Conservation (phyloP, 2,113 vertebrate genomes). For the Cricetomys ansorgei region DNA sequence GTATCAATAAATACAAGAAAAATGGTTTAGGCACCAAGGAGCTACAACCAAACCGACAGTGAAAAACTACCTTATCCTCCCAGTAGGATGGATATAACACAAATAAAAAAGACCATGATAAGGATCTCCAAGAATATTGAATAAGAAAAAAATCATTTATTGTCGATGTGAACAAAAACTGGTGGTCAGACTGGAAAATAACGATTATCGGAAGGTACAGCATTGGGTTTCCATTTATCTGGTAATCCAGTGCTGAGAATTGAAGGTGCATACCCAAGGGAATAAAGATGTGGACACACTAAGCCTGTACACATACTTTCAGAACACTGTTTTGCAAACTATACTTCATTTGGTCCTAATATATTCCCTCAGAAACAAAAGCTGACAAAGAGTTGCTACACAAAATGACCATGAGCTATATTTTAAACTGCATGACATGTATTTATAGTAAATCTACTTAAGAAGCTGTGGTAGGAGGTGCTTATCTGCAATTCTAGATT, state of each 20-base stretch:
- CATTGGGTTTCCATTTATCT: background rate
- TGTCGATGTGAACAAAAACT: background rate
- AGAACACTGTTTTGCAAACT: background rate
- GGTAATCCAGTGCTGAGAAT: background rate
- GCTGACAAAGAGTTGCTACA: background rate
- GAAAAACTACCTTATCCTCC: background rate
- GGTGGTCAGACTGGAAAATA: background rate
- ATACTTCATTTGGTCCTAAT: background rate
- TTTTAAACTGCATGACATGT: background rate
- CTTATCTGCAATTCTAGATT: background rate
- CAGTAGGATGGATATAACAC: background rate
- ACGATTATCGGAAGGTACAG: background rate
- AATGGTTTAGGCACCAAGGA: background rate
- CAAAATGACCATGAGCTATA: background rate
- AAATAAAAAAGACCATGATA: background rate
- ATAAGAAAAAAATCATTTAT: background rate
- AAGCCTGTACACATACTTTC: background rate
- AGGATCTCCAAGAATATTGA: background rate
- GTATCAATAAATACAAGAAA: background rate
- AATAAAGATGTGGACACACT: background rate
- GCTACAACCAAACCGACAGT: background rate
- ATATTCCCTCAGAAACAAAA: background rate
- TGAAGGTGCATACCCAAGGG: background rate
- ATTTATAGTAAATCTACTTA: background rate
- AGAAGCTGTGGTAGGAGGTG: background rate